Evolutionary conservation across 1,140 invertebrate genomes (phyloP).

Genomic region (Drosophila truncata): DNA sequence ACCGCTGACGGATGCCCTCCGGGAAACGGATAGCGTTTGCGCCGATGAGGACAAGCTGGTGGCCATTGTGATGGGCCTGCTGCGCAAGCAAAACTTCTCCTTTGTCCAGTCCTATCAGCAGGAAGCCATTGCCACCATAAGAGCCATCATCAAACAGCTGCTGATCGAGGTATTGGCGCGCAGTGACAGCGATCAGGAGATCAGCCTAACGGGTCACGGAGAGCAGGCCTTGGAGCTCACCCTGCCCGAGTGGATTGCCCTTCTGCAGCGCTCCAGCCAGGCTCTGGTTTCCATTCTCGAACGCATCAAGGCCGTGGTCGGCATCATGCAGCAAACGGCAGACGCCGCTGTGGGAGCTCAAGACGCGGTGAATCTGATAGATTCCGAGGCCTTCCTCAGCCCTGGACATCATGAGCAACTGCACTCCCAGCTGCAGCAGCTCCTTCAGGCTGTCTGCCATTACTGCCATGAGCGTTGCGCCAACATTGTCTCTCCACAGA

Average conservation of each 20-base stretch:
- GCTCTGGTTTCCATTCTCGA: constrained; percentile 88
- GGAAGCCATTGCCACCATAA: constrained; percentile 95
- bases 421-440: constrained; percentile 90
- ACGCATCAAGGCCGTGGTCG: constrained; percentile 89
- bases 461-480: constrained; percentile 96
- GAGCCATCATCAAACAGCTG: constrained; percentile 95
- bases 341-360: constrained; percentile 87
- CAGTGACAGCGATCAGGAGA: constrained; percentile 86
- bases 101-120: constrained; percentile 96
- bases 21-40: constrained; percentile 88
- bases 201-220: constrained; percentile 89
- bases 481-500: constrained; percentile 92
- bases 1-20: constrained; percentile 88
- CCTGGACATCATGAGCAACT: constrained; percentile 90
- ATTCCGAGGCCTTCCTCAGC: constrained; percentile 90
- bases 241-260: constrained; percentile 92
- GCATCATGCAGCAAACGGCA: constrained; percentile 89
- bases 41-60: constrained; percentile 93
- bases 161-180: constrained; percentile 91
- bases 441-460: constrained; percentile 93
- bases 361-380: constrained; percentile 86
- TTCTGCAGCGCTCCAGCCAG: constrained; percentile 91
- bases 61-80: constrained; percentile 95
- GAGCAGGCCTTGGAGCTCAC: constrained; percentile 89
- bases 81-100: constrained; percentile 93